A percentile compares a stretch with the other conserved stretches of the same genome.
Evolutionary conservation across 2,888 invertebrate species (phyloP).

Genomic region (Elysia crispata): DNA sequence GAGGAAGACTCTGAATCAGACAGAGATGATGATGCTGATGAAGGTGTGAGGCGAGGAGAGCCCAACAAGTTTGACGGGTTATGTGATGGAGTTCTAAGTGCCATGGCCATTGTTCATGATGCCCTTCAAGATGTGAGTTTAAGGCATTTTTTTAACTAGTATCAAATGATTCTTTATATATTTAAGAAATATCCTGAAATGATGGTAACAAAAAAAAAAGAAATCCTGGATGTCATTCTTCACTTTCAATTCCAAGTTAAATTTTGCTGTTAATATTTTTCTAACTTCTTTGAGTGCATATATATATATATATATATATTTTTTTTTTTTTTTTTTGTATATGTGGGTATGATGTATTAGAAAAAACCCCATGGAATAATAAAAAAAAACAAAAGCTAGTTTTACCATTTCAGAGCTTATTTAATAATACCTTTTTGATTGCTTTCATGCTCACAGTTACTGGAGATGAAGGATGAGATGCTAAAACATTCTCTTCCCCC

Average conservation of each 20-base stretch:
- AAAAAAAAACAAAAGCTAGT: background rate
- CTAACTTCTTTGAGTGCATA: too few species aligned
- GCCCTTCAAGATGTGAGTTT: constrained; percentile 71
- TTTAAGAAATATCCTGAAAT: too few species aligned
- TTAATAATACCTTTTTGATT: constrained; percentile 24
- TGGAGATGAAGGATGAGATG: constrained; percentile 76
- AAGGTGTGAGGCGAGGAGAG: constrained; percentile 62
- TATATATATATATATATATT: too few species aligned
- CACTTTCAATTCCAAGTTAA: too few species aligned
- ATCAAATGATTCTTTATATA: too few species aligned
- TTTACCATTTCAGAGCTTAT: background rate
- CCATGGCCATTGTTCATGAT: constrained; percentile 73
- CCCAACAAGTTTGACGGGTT: constrained; percentile 76
- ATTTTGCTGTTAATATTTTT: too few species aligned
- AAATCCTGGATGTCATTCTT: too few species aligned
- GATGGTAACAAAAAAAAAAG: too few species aligned
- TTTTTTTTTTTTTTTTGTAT: too few species aligned
- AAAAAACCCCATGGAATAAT: background rate
- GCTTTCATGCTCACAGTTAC: constrained; percentile 57
- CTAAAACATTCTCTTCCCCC: constrained; percentile 74
- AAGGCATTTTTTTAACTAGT: too few species aligned
- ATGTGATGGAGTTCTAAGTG: constrained; percentile 74
- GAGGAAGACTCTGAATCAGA: constrained; percentile 46
- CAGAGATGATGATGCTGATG: constrained; percentile 62
- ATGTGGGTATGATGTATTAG: background rate